Evolutionary conservation across 2,113 vertebrate genomes (phyloP).

Genomic region (Morone chrysops): DNA sequence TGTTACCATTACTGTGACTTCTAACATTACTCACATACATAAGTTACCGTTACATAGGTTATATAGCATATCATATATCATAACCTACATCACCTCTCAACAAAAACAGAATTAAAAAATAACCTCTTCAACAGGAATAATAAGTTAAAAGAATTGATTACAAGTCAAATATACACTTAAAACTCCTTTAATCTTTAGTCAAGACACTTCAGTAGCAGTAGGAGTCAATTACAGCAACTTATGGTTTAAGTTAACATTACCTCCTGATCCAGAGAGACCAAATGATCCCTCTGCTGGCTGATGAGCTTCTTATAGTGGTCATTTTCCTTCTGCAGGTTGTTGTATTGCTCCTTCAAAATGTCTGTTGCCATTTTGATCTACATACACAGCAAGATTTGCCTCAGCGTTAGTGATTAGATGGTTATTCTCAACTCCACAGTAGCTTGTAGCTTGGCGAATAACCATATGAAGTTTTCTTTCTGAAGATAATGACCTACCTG

Average conservation of each 20-base stretch:
- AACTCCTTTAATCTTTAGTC: background rate
- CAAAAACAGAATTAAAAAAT: background rate
- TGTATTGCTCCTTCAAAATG: background rate
- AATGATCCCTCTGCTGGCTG: background rate
- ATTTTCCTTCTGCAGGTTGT: background rate
- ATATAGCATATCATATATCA: background rate
- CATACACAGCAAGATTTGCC: background rate
- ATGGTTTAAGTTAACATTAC: background rate
- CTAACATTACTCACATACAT: background rate
- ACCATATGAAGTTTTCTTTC: background rate
- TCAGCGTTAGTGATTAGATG: background rate
- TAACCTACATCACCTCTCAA: background rate
- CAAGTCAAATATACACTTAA: background rate
- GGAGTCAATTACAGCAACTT: background rate
- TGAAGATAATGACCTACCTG: background rate
- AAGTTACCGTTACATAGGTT: no score
- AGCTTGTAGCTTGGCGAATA: background rate
- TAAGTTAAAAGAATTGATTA: background rate
- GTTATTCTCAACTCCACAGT: background rate
- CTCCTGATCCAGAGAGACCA: background rate
- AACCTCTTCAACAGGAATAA: background rate
- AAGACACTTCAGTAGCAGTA: background rate
- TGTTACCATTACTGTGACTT: background rate
- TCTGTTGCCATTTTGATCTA: conserved; percentile 11
- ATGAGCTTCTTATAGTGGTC: background rate